Base-by-base conservation (phyloP, 2,113 vertebrate species). In the Genyomyrus donnyi region DNA sequence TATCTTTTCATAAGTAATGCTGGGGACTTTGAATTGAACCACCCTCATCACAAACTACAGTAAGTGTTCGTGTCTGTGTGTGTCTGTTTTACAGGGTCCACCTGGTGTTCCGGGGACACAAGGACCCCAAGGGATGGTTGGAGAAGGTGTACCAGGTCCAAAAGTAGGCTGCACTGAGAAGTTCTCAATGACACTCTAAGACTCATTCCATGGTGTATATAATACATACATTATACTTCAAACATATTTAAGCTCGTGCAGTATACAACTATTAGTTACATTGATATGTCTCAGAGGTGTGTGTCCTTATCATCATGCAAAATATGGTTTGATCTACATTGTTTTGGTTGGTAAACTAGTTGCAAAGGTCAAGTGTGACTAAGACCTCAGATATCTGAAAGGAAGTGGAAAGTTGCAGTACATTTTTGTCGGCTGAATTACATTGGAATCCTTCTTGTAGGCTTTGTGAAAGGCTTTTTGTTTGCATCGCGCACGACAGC, bases 81-180 rank as follows among this genome's bases (percentile, higher is more conserved):
- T 35, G 49, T 56, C 52, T 91, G 50, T 91, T 6, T 62, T 48
- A 53, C 39, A 98, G 97, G 97, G 97, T 70, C 93, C 91, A 88
- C 87, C 91, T 56, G 97, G 97, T 83, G 93, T 94, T 27, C 87
- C 92, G 45, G 97, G 97, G 88, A 66, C 88, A 0, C 97, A 95
- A 94, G 97, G 98, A 88, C 92, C 95, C 89, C 95, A 88, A 88
- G 97, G 97, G 6, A 89, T 90, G 46, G 93, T 95, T 10, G 97
- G 97, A 92, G 96, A 97, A 93, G 96, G 97, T 88, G 92, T 96
- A 77, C 95, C 94, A 91, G 97, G 97, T 8, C 89, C 94, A 42
- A 98, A 98, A 96, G 97, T 97, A 94, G 90, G 50, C 88, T 39
- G 2, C 48, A 62, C 13, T 24, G 21, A 62, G 35, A 62, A 45